Base-by-base conservation (phyloP, 1,140 invertebrate species). In the Pachypeltis micranthus region DNA sequence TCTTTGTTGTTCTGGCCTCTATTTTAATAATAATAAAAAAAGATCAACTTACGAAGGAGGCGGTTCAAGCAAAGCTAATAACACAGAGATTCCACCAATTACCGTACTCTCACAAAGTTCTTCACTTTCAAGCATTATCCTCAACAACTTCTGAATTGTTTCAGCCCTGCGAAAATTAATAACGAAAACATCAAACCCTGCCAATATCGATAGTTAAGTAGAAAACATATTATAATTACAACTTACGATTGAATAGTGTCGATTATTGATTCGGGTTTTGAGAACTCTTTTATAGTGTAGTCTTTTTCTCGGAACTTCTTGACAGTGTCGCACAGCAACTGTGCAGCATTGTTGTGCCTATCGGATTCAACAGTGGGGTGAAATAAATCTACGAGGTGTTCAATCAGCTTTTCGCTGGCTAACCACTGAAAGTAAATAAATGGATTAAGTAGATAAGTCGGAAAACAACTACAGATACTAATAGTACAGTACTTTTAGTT, bases 311-410 rank as follows among this genome's bases (percentile, higher is more conserved):
- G 76, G 44, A 83, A 81, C 66, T 81, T 80, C 66, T 80, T 78
- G 68, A 91, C 81, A 71, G 91, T 84, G 80, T 92, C 88, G 80
- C 83, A 87, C 67, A 93, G 78, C 71, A 90, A 81, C 75, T 89
- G 84, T 69, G 88, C 80, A 72, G 86, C 86, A 79, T 91, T 91
- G 69, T 80, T 80, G 74, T 93, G 89, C 71, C 85, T 83, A 68
- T 84, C 81, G 70, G 82, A 78, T 72, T 88, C 84, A 69, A 83
- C 80, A 63, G 80, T 79, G 65, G 88, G 83, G 72, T 88, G 85
- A 70, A 95, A 79, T 73, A 92, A 78, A 69, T 80, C 82, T 66
- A 95, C 83, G 70, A 95, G 79, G 74, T 82, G 84, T 75, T 91
- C 86, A 67, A 95, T 82, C 70, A 94, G 81, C 72, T 86, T 80